Base-by-base conservation (phyloP, 2,113 vertebrate species). In the Elgaria multicarinata region DNA sequence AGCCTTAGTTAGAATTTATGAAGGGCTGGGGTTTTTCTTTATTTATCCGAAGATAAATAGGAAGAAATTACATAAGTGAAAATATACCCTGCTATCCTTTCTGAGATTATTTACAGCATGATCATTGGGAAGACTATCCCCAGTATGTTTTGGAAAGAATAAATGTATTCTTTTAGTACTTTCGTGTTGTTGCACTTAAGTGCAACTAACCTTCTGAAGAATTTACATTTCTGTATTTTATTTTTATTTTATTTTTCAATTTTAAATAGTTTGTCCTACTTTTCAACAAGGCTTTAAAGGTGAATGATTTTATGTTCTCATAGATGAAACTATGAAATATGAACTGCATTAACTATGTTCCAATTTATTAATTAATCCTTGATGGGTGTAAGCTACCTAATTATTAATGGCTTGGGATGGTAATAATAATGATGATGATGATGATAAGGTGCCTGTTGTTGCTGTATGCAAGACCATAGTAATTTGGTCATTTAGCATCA, bases 1-100 rank as follows among this genome's bases (percentile, higher is more conserved):
- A 92, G 91, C 93, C 90, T 92, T 91, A 94, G 95, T 91, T 92
- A 72, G 84, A 94, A 83, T 74, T 46, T 91, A 92, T 96, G 93
- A 95, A 95, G 90, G 90, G 39, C 85, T 0, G 16, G 58, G 82
- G 92, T 90, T 94, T 96, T 90, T 91, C 91, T 42, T 24, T 42
- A 20, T 81, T 94, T 94, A 92, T 77, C 72, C 91, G 94, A 89
- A 80, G 92, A 92, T 92, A 72, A 94, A 92, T 90, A 81, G 93
- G 90, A 92, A 93, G 91, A 94, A 91, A 92, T 62, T 91, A 85
- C 93, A 78, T 90, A 79, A 71, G 26, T 2, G 89, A 88, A 81
- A 91, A 93, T 80, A n/a, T 87, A 42, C 91, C 87, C 33, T 94
- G 36, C 88, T 93, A 31, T 88, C 94, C 93, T 83, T 76, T 75